Conservation (phyloP, 2,113 vertebrate species). For the Phylloscopus trochiloides region DNA sequence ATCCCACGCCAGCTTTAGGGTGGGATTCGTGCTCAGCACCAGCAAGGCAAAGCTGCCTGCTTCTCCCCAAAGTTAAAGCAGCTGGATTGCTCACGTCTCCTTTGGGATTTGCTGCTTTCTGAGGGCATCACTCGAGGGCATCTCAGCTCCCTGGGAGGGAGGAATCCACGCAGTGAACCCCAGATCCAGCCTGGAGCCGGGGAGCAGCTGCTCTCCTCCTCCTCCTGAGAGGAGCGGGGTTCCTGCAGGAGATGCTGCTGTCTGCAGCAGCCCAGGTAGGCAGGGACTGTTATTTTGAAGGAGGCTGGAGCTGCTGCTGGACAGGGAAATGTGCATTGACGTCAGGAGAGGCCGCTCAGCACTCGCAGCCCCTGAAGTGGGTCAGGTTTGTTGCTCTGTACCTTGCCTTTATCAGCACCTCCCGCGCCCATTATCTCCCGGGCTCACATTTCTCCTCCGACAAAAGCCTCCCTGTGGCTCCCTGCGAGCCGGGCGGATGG, state of each 20-base stretch:
- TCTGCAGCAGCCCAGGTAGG: background rate
- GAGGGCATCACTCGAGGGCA: background rate
- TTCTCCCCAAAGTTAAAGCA: accelerated
- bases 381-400: slow-evolving; percentile 44
- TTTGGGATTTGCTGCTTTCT: background rate
- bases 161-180: accelerated
- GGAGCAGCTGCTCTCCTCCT: background rate
- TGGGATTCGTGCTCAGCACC: background rate
- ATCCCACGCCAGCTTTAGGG: background rate
- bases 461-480: slow-evolving; percentile 15
- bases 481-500: background rate
- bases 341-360: slow-evolving; percentile 54
- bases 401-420: slow-evolving; percentile 51
- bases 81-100: accelerated
- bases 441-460: background rate
- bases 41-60: too few species aligned
- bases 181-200: accelerated
- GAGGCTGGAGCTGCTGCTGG: background rate
- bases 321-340: slow-evolving; percentile 48
- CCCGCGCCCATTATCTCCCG: background rate
- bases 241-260: background rate
- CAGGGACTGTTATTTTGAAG: slow-evolving; percentile 50
- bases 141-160: accelerated
- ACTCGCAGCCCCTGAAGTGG: slow-evolving; percentile 48
- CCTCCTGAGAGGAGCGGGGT: background rate